Conservation (phyloP, 2,888 invertebrate species). For the Clivina fossor region DNA sequence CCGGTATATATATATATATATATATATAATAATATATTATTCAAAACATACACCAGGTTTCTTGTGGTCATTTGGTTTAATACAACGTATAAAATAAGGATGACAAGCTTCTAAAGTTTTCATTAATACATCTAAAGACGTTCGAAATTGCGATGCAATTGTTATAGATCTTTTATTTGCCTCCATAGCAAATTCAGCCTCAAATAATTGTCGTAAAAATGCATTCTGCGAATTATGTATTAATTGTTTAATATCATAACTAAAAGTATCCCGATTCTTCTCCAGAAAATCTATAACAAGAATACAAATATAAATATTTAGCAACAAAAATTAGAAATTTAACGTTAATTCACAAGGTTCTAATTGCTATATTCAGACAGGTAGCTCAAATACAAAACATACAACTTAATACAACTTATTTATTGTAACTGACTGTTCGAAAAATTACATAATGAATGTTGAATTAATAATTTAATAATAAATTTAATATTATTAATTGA, state of each 20-base stretch:
- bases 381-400: too few relatives aligned
- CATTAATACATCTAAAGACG: conserved; percentile 86
- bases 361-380: too few relatives aligned
- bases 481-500: too few relatives aligned
- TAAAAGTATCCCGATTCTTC: conserved; percentile 92
- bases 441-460: too few relatives aligned
- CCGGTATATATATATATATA: too few relatives aligned
- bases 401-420: too few relatives aligned
- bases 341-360: too few relatives aligned
- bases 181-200: conserved; percentile 60
- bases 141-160: conserved; percentile 83
- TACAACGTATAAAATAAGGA: conserved; percentile 93
- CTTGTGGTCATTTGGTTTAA: conserved; percentile 93
- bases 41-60: conserved; percentile 70
- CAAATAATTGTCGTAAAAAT: conserved; percentile 76
- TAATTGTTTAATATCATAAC: conserved; percentile 79
- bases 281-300: conserved; percentile 92
- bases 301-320: too few relatives aligned
- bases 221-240: conserved; percentile 75
- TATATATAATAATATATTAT: too few relatives aligned
- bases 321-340: too few relatives aligned
- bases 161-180: conserved; percentile 64
- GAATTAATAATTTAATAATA: too few relatives aligned
- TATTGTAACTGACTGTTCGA: too few relatives aligned
- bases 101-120: conserved; percentile 82